Base-by-base conservation (phyloP, 2,888 invertebrate genomes). In the Labia minor region DNA sequence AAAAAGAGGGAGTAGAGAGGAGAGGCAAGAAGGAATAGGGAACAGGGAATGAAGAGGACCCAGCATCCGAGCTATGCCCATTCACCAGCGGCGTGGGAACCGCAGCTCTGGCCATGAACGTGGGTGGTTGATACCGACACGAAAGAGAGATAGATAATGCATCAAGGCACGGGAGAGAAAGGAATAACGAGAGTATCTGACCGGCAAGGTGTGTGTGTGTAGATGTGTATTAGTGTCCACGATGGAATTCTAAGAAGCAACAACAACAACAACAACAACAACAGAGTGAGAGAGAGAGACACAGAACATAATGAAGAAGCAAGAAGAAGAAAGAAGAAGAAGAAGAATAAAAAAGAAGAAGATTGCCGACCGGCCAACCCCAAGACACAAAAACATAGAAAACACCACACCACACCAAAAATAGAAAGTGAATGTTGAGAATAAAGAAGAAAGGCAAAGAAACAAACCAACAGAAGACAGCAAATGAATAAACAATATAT, bases 1-100 rank as follows among this genome's bases (percentile, higher is more conserved):
- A n/a, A n/a, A n/a, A n/a, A 16, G n/a, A 49, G 3, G n/a, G 49
- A 49, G 16, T 3, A 49, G 49, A 49, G 4, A 14, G 49, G n/a
- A 14, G 16, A 16, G 49, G 49, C 2, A 11, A 33, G 33, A 2
- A 16, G 49, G 49, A 49, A 49, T 49, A 16, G 49, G 49, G 16
- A 16, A 16, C n/a, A 16, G 49, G 16, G 49, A 16, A 14, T 3
- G 49, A 49, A 49, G 14, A 16, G 49, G 16, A 11, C 49, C 49
- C 49, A 49, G 49, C 49, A 49, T 49, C 49, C 49, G 49, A 49
- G 49, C 49, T 49, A 49, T 49, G 49, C 49, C 49, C 49, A 49
- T 49, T 49, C 49, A 49, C 49, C 49, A 49, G 49, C 49, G 49
- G 49, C 49, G 49, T 49, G 49, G 49, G 49, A 49, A 49, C 49